phyloP scores from a whole-genome alignment of 1,140 invertebrate genomes.

The Monochamus saltuarius region DNA sequence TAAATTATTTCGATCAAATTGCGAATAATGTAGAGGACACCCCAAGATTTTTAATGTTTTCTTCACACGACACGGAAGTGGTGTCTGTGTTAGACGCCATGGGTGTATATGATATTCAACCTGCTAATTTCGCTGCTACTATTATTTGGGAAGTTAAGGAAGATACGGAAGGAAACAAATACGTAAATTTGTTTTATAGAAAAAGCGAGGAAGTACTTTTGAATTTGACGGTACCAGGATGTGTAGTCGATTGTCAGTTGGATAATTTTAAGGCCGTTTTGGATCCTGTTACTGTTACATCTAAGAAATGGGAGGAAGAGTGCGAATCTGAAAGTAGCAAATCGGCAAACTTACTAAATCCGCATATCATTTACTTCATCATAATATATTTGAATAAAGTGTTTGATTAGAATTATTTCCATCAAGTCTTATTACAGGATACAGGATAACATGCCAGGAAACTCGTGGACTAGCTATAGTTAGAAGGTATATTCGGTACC shows the following conservation, averaged over 20 bases:
- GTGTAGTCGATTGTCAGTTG: conserved; percentile 60
- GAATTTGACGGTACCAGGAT: conserved; percentile 61
- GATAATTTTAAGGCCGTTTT: conserved; percentile 54
- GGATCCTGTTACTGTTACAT: conserved; percentile 30
- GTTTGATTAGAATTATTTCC: no score
- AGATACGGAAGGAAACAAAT: conserved; percentile 39
- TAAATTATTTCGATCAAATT: conserved; percentile 1
- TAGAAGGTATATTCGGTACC: no score
- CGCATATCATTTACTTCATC: no score
- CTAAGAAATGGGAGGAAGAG: conserved; percentile 38
- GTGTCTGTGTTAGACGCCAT: conserved; percentile 73
- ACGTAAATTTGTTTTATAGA: conserved; percentile 62
- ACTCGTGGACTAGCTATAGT: no score
- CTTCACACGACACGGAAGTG: conserved; percentile 81
- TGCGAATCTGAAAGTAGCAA: conserved; percentile 20
- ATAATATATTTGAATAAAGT: no score
- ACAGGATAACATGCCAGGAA: no score
- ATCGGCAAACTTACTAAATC: no score
- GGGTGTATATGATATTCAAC: conserved; percentile 69
- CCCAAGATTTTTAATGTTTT: conserved; percentile 72
- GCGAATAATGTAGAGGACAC: conserved; percentile 3
- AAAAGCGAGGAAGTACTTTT: conserved; percentile 57
- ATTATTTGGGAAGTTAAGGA: conserved; percentile 71
- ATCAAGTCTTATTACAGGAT: no score
- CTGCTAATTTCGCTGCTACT: conserved; percentile 71